Conservation (phyloP, 2,888 invertebrate genomes). For the Noctuana brunneofusca region DNA sequence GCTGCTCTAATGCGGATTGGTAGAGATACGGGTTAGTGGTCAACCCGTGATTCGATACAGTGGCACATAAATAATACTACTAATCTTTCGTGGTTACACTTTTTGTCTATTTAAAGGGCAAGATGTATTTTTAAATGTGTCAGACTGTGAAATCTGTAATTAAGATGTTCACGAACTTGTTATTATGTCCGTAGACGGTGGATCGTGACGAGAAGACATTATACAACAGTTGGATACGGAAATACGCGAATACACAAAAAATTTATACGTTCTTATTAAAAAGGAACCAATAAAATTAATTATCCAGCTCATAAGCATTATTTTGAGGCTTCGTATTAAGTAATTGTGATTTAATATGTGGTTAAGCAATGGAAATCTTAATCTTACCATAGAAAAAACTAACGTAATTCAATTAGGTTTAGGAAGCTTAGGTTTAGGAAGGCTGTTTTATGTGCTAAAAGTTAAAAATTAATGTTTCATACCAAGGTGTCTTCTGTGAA, state of each 20-base stretch:
- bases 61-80: neutral
- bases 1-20: no score
- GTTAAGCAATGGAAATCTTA: neutral
- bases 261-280: conserved; percentile 38
- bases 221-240: conserved; percentile 49
- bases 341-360: neutral
- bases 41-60: no score
- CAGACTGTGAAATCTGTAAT: conserved; percentile 56
- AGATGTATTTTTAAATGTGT: conserved; percentile 37
- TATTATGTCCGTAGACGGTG: conserved; percentile 49
- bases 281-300: conserved; percentile 44
- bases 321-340: neutral
- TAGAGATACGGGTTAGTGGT: no score
- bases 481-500: conserved; percentile 91
- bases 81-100: conserved; percentile 3
- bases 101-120: conserved; percentile 30
- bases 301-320: conserved; percentile 40
- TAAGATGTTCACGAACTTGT: conserved; percentile 56
- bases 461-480: conserved; percentile 37
- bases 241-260: conserved; percentile 53
- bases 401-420: no score
- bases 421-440: no score
- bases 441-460: neutral
- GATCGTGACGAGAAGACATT: conserved; percentile 49
- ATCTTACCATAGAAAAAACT: neutral